These are phyloP conservation scores for Oreochromis mossambicus DNA, from an alignment of 2,797 vertebrate genomes.

Conservation along the genomic window DNA sequence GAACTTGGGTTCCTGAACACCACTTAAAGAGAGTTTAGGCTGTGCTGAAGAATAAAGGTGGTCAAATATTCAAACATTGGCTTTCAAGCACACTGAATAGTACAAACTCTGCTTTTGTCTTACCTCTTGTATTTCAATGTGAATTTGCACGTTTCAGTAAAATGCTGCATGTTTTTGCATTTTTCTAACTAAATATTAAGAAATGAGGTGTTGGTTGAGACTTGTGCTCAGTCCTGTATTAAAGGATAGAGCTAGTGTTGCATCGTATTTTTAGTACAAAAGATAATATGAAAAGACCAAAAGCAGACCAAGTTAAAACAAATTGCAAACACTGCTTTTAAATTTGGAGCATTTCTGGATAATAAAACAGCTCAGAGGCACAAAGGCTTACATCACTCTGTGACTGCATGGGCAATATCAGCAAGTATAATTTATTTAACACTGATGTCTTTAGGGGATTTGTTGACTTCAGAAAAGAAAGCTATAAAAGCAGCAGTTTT, in stretches of 20 bases:
- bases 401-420: neutral
- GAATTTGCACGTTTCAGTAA: neutral
- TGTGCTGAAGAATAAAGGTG: neutral
- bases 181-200: neutral
- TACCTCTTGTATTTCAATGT: rapidly evolving
- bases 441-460: neutral
- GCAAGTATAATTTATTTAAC: neutral
- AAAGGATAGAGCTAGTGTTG: neutral
- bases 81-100: neutral
- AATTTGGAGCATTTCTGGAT: neutral
- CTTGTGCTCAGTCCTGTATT: neutral
- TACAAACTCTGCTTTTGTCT: neutral
- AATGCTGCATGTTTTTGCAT: neutral
- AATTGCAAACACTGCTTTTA: neutral
- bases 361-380: neutral
- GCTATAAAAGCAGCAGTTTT: neutral
- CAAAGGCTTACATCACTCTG: neutral
- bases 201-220: neutral
- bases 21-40: rapidly evolving
- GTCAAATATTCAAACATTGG: neutral
- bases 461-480: neutral
- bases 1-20: neutral
- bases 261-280: neutral
- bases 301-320: neutral
- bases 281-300: neutral